A percentile compares a stretch with the other conserved stretches of the same genome.
Evolutionary conservation across 2,113 vertebrate genomes (phyloP).

Genomic region (Laticauda laticaudata): DNA sequence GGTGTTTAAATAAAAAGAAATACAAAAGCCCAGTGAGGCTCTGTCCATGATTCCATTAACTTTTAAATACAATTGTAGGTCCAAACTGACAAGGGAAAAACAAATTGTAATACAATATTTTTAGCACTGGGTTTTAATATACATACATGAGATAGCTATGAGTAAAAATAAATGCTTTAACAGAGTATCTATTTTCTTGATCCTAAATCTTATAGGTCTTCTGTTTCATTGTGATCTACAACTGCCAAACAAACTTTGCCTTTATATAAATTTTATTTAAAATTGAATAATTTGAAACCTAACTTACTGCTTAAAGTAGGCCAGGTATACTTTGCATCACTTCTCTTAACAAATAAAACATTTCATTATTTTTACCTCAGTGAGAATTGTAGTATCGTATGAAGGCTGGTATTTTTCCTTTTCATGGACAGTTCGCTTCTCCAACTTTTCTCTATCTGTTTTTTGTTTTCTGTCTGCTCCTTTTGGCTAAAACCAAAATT

Average conservation of each 20-base stretch:
- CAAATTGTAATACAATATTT: constrained; percentile 10
- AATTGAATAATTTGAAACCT: neutral
- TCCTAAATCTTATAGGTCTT: constrained; percentile 14
- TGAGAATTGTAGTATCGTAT: constrained; percentile 81
- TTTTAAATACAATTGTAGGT: neutral
- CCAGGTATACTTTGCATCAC: neutral
- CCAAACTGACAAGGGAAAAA: constrained; percentile 21
- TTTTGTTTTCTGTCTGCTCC: constrained; percentile 85
- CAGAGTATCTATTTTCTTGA: constrained; percentile 1
- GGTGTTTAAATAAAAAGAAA: constrained; percentile 57
- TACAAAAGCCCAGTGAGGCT: constrained; percentile 55
- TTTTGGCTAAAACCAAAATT: constrained; percentile 75
- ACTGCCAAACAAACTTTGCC: constrained; percentile 16
- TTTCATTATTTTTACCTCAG: constrained; percentile 71
- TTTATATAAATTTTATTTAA: constrained; percentile 9
- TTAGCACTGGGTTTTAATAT: constrained; percentile 29
- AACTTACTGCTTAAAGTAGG: constrained; percentile 28
- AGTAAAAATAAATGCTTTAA: neutral
- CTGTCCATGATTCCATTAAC: constrained; percentile 43
- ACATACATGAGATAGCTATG: constrained; percentile 34
- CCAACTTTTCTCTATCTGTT: constrained; percentile 84
- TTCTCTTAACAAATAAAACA: constrained; percentile 21
- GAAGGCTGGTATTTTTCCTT: constrained; percentile 84
- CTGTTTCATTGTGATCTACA: constrained; percentile 12
- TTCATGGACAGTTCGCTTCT: constrained; percentile 79